Base-by-base conservation (phyloP, 2,888 invertebrate genomes). In the Cacoxenus indagator region DNA sequence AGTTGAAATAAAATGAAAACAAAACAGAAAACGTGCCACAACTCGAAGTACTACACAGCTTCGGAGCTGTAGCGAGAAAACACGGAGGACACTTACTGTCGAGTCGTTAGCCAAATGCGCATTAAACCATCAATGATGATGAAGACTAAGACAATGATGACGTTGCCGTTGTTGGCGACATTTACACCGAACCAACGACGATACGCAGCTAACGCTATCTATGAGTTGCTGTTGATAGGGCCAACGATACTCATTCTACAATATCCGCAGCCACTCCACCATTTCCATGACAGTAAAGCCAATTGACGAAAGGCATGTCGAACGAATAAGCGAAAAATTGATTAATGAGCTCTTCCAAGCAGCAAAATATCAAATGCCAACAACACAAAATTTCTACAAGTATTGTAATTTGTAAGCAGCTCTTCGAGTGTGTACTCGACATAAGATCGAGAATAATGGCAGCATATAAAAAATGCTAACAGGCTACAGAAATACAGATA, bases 241-340 rank as follows among this genome's bases (percentile, higher is more conserved):
- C 2, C 2, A 4, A 37, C 8, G 1, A 37, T 14, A 37, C 37
- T 11, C 37, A 37, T 14, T 4, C 37, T 11, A 8, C 8, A 2
- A 37, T 14, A 5, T 4, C 8, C 9, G 14, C 48, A 22, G 17
- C 70, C 78, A 64, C 6, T 22, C 45, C 24, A 14, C 14, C 45
- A 79, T 82, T 73, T 71, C 81, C 80, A 83, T 83, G 80, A 80
- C 83, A 80, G 83, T 80, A 83, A 80, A 81, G 81, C 80, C 80
- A 80, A 83, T 79, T 80, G 80, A 80, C 83, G 80, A 80, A 81
- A 79, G 80, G 75, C 79, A 82, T 80, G 80, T 81, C 76, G 82
- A 83, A 82, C 22, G 51, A 17, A 51, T 51, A 22, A 51, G 22
- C 9, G 81, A 80, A 81, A 31, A 37, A 80, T 83, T 80, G 80